Evolutionary conservation across 1,140 invertebrate genomes (phyloP), one percentile per base, ranked within the genome.

Genomic region (Aplysia californica): DNA sequence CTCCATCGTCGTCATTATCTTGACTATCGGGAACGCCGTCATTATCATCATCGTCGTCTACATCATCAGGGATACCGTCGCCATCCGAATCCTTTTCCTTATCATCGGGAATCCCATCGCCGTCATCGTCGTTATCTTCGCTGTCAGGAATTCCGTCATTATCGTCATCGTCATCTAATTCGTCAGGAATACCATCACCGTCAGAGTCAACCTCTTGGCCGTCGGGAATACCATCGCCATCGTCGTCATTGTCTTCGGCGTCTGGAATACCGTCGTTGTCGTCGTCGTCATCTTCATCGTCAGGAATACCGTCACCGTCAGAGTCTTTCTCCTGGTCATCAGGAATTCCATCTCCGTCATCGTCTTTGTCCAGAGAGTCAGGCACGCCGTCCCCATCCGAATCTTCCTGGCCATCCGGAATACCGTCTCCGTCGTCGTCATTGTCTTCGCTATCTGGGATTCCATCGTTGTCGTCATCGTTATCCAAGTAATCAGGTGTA

Each of bases 71-170:
- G 61, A 85, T 84, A n/a, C 87, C 86, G 75, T 87, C 85, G 73
- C 79, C 79, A 55, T 86, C 83, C 39, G 80, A 77, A 75, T 88
- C 87, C 31, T 83, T 68, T 58, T 86, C 83, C 18, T 81, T 50
- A 39, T 81, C 39, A 55, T 88, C 84, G 0, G 85, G 85, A 66
- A 87, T 82, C 0, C 83, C 85, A n/a, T 50, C 36, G 23, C 5
- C 23, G 35, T 68, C 66, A 18, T 18, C 35, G 50, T 80, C 81
- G 26, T 3, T 20, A 59, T 87, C 84, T 33, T 76, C 65, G 74
- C 83, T 31, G 59, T 88, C 81, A 61, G 84, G 86, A 36, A 88
- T 83, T 10, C 87, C 87, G 74, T 88, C 84, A 31, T 82, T 82
- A 76, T 86, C 74, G 41, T 66, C 59, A 65, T 84, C 83, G 67